Evolutionary conservation across 2,113 vertebrate species (phyloP), one percentile per base, ranked within the genome.

Genomic region (Dendropsophus ebraccatus): DNA sequence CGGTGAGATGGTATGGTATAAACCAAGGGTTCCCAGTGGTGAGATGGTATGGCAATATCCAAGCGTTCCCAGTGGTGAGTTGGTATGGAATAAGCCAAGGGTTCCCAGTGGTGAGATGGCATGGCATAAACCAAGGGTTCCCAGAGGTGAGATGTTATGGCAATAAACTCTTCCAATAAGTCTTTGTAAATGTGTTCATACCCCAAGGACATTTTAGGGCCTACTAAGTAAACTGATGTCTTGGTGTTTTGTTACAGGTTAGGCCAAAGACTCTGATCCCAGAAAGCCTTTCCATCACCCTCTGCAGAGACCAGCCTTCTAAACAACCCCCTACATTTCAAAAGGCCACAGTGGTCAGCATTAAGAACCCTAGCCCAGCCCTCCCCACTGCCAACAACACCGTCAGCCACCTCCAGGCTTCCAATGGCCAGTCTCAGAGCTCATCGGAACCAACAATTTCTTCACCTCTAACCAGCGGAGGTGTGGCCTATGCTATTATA

Each of bases 211-310:
- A 45, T 45, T 45, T 45, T 32, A 21, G 2, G 32, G 32, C 17
- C 16, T 32, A 70, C 10, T 58, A 58, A 37, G n/a, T n/a, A 72
- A 47, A 62, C 10, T 25, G 2, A 11, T 62, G 58, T 62, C 9
- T 62, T 62, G 10, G 58, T 28, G 75, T 92, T 81, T 82, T 35
- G 47, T 83, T 72, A 1, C 90, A 99, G 98, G 97, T 99, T 94
- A 97, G 97, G 96, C 97, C 98, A 97, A 99, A 98, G 98, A 98
- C 96, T 89, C 95, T 96, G 94, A 99, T 97, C 91, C 97, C 97
- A 87, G 96, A 98, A 92, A 98, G 98, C 95, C 97, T 99, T 92
- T 97, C 97, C 25, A 84, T 94, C 90, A 93, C 95, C 88, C 94
- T 93, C 0, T 95, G 94, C 92, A 93, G 95, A 92, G 95, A 96